These are phyloP conservation scores for Yponomeuta evonymella DNA, from an alignment of 2,888 invertebrate species.

Conservation along the genomic window DNA sequence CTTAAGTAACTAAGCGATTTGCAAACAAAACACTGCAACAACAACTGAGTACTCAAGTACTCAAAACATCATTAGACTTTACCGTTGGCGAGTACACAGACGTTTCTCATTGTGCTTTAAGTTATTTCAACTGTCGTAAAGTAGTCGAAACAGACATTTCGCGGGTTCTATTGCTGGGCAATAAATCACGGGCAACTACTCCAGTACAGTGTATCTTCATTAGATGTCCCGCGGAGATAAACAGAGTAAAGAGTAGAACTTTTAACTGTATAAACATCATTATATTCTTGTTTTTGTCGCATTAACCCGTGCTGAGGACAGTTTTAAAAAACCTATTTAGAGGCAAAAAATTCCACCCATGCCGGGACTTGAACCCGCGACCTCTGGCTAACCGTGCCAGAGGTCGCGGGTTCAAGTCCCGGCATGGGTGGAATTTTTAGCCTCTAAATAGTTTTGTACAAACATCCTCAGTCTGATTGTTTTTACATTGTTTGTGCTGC, in stretches of 20 bases:
- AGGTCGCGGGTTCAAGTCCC: too few species aligned
- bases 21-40: background rate
- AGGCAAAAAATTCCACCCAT: too few species aligned
- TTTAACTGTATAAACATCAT: background rate
- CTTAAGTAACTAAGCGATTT: background rate
- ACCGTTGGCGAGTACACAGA: background rate
- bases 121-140: slow-evolving; percentile 1
- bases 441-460: too few species aligned
- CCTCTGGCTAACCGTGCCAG: too few species aligned
- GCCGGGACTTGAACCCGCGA: too few species aligned
- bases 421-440: too few species aligned
- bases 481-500: too few species aligned
- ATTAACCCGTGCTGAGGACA: too few species aligned
- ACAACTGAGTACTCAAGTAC: background rate
- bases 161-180: background rate
- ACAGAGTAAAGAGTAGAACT: background rate
- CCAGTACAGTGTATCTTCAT: background rate
- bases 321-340: too few species aligned
- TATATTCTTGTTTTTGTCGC: too few species aligned
- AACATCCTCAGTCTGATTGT: too few species aligned
- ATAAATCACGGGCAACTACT: slow-evolving; percentile 12
- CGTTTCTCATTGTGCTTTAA: slow-evolving; percentile 1
- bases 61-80: slow-evolving; percentile 1
- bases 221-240: background rate
- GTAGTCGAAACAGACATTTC: slow-evolving; percentile 7